Evolutionary conservation across 2,888 invertebrate species (phyloP), one percentile per base, ranked within the genome.

Genomic region (Papilio gigon): DNA sequence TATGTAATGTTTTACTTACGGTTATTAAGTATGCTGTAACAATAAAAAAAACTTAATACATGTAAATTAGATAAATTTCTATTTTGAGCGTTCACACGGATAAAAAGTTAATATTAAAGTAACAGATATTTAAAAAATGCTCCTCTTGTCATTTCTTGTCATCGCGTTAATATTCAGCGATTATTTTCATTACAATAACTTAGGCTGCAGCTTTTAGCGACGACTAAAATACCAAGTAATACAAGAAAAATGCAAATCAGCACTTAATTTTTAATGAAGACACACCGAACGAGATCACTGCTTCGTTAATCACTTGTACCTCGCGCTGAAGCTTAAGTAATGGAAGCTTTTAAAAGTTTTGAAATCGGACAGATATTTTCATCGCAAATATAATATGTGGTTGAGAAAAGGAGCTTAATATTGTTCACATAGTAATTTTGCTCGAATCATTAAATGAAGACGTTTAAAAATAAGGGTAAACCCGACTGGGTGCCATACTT

Each of bases 401-500:
- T 47, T 47, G 1, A 53, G 27, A n/a, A 50, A 27, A 12, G 14
- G 8, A 50, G 0, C 25, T 14, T 50, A 12, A 20, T 9, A 1
- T 50, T 20, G 12, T 14, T 50, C 12, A 50, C 47, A 12, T 6
- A 27, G 50, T 4, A 27, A 27, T 25, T 50, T 47, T 20, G 33
- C 56, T 30, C 33, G 58, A 56, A 53, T 40, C 12, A 33, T 63
- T 67, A 59, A 64, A 65, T 61, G 37, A 69, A 66, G 60, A 63
- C 37, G 53, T 65, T 61, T 65, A 44, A 68, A 69, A 70, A 72
- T 60, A 42, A 53, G 40, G 20, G 33, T 42, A 37, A 60, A 27
- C 44, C 44, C 20, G 25, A 14, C 17, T n/a, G 14, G 20, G 37
- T 56, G 60, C 65, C 17, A 68, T 65, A 73, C 72, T 74, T 78